Evolutionary conservation across 1,140 invertebrate genomes (phyloP).

Genomic region (Lordiphosa stackelbergi): DNA sequence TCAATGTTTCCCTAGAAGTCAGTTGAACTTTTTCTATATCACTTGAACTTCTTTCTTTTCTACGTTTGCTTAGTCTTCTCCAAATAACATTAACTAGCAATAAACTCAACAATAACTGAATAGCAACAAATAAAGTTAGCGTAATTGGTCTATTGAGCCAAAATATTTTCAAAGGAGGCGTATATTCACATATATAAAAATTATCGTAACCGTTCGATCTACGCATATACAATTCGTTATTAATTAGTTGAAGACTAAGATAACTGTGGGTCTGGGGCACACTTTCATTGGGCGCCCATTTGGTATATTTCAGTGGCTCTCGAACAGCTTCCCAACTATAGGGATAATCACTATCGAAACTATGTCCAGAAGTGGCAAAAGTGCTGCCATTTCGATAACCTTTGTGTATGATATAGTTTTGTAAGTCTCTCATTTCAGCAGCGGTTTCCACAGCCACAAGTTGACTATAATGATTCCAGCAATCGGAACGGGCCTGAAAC

Average conservation of each 20-base stretch:
- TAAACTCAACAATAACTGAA: too few relatives aligned
- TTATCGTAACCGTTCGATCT: constrained; percentile 22
- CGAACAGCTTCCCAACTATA: constrained; percentile 22
- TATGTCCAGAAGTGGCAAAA: constrained; percentile 45
- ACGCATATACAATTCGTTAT: constrained; percentile 31
- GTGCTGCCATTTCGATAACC: constrained; percentile 36
- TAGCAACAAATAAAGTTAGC: too few relatives aligned
- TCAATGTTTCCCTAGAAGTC: too few relatives aligned
- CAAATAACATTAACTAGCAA: too few relatives aligned
- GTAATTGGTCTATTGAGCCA: constrained; percentile 1
- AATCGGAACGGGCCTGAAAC: constrained; percentile 30
- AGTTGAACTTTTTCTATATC: too few relatives aligned
- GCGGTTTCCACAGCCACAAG: constrained; percentile 20
- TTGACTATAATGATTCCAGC: constrained; percentile 10
- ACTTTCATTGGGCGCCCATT: constrained; percentile 20
- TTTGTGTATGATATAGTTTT: constrained; percentile 14
- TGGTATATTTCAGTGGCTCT: constrained; percentile 13
- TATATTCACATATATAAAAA: constrained; percentile 42
- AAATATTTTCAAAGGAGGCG: background rate
- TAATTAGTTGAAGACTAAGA: constrained; percentile 24
- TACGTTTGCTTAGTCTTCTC: too few relatives aligned
- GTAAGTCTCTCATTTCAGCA: constrained; percentile 10
- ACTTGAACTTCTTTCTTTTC: too few relatives aligned
- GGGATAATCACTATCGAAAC: background rate
- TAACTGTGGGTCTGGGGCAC: background rate